Evolutionary conservation across 2,797 vertebrate genomes (phyloP).

Genomic region (Selene dorsalis): DNA sequence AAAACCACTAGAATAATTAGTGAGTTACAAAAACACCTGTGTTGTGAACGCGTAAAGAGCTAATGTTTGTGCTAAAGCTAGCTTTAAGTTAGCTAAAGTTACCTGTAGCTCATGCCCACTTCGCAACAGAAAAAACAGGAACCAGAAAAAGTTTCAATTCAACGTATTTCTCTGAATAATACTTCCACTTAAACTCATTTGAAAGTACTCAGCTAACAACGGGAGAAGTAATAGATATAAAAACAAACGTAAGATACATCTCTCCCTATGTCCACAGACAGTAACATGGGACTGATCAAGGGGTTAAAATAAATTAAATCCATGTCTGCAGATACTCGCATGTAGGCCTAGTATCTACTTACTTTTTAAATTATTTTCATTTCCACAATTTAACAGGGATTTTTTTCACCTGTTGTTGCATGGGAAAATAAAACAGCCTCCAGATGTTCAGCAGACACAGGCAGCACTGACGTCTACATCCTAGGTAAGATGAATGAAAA

Average conservation of each 20-base stretch:
- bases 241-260: neutral
- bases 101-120: neutral
- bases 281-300: neutral
- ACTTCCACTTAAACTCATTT: neutral
- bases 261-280: neutral
- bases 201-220: neutral
- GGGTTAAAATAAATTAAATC: neutral
- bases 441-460: too few relatives aligned
- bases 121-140: neutral
- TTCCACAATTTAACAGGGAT: neutral
- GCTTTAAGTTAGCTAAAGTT: neutral
- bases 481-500: neutral
- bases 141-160: neutral
- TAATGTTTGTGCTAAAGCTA: neutral
- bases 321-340: neutral
- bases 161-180: too few relatives aligned
- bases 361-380: neutral
- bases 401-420: neutral
- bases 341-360: too few relatives aligned
- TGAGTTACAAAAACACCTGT: too few relatives aligned
- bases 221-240: neutral
- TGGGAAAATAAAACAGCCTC: neutral
- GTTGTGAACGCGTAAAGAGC: too few relatives aligned
- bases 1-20: neutral
- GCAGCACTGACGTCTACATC: neutral